Percentiles rank a stretch among this genome's conserved stretches.
Conservation (phyloP, 2,113 vertebrate species). For the Cynocephalus volans region DNA sequence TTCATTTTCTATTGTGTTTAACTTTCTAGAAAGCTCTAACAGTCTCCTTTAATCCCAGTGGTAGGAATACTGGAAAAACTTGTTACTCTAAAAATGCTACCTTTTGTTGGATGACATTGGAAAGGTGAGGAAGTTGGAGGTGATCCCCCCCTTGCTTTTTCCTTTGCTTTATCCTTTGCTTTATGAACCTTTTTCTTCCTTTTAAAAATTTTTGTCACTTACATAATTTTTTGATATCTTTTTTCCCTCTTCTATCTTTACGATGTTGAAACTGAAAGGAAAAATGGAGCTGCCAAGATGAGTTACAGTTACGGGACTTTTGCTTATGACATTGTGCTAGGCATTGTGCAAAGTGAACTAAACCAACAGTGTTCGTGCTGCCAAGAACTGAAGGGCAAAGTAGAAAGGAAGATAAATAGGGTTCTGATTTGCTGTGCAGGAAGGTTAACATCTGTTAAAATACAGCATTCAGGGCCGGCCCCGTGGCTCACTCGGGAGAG, state of each 20-base stretch:
- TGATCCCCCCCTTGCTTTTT: background rate
- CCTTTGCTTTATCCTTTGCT: background rate
- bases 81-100: background rate
- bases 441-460: background rate
- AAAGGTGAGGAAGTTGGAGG: background rate
- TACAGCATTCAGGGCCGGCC: background rate
- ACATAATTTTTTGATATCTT: background rate
- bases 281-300: background rate
- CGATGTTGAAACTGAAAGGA: slow-evolving; percentile 52
- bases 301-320: background rate
- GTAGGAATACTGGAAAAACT: background rate
- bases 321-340: background rate
- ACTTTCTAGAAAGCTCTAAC: slow-evolving; percentile 13
- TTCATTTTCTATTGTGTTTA: slow-evolving; percentile 46
- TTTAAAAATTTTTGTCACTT: background rate
- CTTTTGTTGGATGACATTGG: background rate
- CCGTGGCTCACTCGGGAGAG: no score
- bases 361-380: background rate
- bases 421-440: background rate
- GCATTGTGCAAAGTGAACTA: background rate
- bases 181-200: background rate
- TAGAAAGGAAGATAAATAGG: background rate
- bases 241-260: background rate
- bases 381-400: background rate
- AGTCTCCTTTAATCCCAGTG: background rate